A percentile compares a stretch with the other conserved stretches of the same genome.
phyloP scores from a whole-genome alignment of 2,113 vertebrate species.

The Cyprinodon variegatus region DNA sequence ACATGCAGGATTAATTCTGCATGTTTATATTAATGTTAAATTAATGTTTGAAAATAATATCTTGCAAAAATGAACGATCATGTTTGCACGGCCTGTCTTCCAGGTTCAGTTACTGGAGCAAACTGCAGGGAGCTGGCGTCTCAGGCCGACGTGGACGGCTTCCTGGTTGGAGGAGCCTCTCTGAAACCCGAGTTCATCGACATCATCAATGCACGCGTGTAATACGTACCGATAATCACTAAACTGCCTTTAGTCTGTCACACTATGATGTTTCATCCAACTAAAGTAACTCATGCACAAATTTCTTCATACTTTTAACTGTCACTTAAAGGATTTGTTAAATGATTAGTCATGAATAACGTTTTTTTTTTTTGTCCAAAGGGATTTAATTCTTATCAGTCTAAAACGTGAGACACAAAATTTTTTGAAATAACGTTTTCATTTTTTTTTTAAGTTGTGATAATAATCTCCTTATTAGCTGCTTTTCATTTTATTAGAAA shows the following conservation, averaged over 20 bases:
- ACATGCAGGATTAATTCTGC: no score
- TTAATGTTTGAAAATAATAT: not conserved
- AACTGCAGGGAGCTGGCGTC: conserved; percentile 90
- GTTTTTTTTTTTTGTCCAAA: not conserved
- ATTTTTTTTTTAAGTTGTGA: not conserved
- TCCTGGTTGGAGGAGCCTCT: conserved; percentile 93
- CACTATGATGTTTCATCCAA: not conserved
- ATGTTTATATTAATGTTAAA: no score
- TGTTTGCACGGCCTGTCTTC: not conserved
- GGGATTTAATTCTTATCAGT: not conserved
- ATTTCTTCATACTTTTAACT: not conserved
- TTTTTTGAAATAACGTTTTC: not conserved
- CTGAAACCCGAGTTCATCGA: conserved; percentile 92
- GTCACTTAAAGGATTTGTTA: no score
- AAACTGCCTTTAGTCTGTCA: conserved; percentile 6
- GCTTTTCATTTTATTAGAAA: not conserved
- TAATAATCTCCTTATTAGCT: not conserved
- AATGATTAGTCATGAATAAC: not conserved
- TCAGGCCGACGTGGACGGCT: conserved; percentile 90
- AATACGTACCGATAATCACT: not conserved
- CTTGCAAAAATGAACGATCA: not conserved
- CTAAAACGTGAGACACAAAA: not conserved
- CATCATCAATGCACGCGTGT: conserved; percentile 88
- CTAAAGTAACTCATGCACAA: not conserved
- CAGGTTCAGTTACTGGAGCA: conserved; percentile 89